Percentiles rank a stretch among this genome's conserved stretches.
Evolutionary conservation across 2,888 invertebrate species (phyloP).

Genomic region (Drosophila formosana): DNA sequence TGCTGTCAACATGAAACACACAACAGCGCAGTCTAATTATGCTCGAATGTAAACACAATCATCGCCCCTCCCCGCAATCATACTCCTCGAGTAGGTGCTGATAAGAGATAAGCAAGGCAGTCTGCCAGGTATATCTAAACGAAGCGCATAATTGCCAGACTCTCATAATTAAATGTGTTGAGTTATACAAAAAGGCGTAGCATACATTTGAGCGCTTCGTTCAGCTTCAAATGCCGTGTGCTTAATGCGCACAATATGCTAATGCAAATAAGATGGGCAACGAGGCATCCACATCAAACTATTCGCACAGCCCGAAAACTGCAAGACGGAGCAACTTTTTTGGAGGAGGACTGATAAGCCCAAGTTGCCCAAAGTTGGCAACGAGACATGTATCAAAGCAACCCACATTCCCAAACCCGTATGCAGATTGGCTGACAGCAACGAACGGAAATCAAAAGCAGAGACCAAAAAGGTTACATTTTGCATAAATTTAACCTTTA

Average conservation of each 20-base stretch:
- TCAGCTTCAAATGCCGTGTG: constrained; percentile 5
- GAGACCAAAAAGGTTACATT: constrained; percentile 39
- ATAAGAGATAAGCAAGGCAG: constrained; percentile 47
- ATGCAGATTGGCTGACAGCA: constrained; percentile 25
- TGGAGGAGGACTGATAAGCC: neutral
- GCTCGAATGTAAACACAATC: constrained; percentile 44
- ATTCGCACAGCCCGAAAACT: constrained; percentile 7
- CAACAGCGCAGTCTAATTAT: constrained; percentile 16
- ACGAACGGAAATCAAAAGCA: constrained; percentile 12
- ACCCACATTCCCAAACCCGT: constrained; percentile 2
- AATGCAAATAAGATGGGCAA: constrained; percentile 20
- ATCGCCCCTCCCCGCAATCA: no score
- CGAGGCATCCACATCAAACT: neutral
- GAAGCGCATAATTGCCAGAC: constrained; percentile 18
- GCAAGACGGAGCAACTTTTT: constrained; percentile 6
- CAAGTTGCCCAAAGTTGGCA: neutral
- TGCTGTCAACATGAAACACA: constrained; percentile 9
- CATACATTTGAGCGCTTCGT: constrained; percentile 39
- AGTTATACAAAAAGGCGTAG: constrained; percentile 32
- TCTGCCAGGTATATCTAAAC: constrained; percentile 10
- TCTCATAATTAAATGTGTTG: constrained; percentile 47
- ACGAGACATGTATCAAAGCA: neutral
- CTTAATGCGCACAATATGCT: constrained; percentile 36
- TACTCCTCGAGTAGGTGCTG: constrained; percentile 11
- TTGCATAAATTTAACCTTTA: constrained; percentile 21